Conservation (phyloP, 2,888 invertebrate genomes). For the Stegana nigrithorax region DNA sequence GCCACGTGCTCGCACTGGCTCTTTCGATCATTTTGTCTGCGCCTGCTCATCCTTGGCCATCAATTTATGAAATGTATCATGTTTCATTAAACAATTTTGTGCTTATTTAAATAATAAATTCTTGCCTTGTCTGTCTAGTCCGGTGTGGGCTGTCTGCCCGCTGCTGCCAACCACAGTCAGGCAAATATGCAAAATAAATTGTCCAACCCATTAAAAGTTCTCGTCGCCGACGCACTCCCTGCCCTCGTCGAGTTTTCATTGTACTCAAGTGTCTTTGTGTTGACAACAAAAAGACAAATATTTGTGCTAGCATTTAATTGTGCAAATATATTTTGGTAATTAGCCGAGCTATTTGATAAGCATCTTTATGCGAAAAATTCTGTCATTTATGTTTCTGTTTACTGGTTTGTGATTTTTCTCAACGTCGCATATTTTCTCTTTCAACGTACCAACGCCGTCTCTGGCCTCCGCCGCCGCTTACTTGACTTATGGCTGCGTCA, state of each 20-base stretch:
- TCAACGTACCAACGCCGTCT: too few species aligned
- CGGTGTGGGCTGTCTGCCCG: neutral
- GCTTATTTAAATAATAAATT: slow-evolving; percentile 34
- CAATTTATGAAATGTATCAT: slow-evolving; percentile 35
- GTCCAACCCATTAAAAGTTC: too few species aligned
- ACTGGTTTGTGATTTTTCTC: neutral
- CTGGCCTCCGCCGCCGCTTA: too few species aligned
- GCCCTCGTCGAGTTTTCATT: too few species aligned
- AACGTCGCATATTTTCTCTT: too few species aligned
- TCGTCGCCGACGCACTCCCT: too few species aligned
- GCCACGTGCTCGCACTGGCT: neutral
- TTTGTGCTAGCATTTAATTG: too few species aligned
- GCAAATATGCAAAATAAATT: neutral
- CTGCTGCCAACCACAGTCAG: neutral
- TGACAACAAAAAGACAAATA: too few species aligned
- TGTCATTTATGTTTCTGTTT: neutral
- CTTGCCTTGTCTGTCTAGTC: neutral
- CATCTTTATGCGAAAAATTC: neutral
- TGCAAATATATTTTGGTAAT: slow-evolving; percentile 6
- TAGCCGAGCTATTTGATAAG: neutral
- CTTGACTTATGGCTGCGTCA: too few species aligned
- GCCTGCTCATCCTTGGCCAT: slow-evolving; percentile 17
- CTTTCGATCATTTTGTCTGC: neutral
- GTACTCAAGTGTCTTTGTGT: too few species aligned
- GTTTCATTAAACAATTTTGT: slow-evolving; percentile 41